Evolutionary conservation across 2,113 vertebrate species (phyloP), one percentile per base, ranked within the genome.

Genomic region (Xyliphius kryptos): DNA sequence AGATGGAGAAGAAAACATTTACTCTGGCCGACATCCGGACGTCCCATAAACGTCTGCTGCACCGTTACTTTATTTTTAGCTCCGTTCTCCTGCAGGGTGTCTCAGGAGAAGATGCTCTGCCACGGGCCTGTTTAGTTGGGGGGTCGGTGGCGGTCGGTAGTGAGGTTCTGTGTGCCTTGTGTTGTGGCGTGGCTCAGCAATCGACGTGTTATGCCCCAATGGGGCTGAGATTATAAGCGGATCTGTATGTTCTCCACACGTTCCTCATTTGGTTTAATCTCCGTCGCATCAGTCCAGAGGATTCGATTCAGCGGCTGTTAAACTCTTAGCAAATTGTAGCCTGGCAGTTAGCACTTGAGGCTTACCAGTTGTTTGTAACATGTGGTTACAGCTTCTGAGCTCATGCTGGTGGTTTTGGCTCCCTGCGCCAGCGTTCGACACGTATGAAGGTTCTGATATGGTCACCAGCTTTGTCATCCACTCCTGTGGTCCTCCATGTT

Each of bases 301-400:
- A 60, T 22, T 13, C 14, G 12, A 16, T 20, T n/a, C 41, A 22
- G 40, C 21, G 26, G 26, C 41, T 38, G 2, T 56, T 13, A 10
- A 56, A 44, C 10, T 19, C 40, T 48, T 37, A 19, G 22, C 15
- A 48, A 52, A 53, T 21, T 52, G 6, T 17, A 6, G 20, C 56
- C 14, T 58, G 55, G 19, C 56, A 5, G 2, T 19, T 37, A 22
- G 13, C 20, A 12, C 17, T 49, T 50, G 46, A 50, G 46, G 59
- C 57, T 48, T 19, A 48, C 43, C 57, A 60, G 57, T 60, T 60
- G 57, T 59, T 59, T 59, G 56, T 59, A 16, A 26, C 21, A 36
- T 60, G 49, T 62, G 60, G 60, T 62, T 62, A 52, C 15, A 43
- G 37, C 13, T 47, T 52, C 48, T 62, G 60, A 47, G 15, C 19